Evolutionary conservation across 2,888 invertebrate genomes (phyloP).

Genomic region (Argyra leucocephala): DNA sequence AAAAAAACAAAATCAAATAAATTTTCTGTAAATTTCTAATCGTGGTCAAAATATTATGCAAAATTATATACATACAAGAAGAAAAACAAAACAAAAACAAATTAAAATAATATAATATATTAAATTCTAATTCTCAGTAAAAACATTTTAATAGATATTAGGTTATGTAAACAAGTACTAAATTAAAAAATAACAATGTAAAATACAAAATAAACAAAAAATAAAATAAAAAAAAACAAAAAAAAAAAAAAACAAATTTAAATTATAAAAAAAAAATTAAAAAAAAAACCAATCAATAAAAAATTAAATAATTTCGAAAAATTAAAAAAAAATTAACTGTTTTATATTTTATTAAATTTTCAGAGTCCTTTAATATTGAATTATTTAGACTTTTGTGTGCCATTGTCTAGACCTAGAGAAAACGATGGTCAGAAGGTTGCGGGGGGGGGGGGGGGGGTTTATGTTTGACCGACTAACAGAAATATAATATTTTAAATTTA

Average conservation of each 20-base stretch:
- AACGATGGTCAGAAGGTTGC: too few relatives aligned
- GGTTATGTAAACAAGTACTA: not conserved
- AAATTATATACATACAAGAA: not conserved
- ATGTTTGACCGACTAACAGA: too few relatives aligned
- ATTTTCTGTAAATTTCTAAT: too few relatives aligned
- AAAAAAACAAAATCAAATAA: too few relatives aligned
- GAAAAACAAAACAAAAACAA: not conserved
- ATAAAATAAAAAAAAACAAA: not conserved
- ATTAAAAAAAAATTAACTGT: not conserved
- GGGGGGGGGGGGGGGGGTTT: too few relatives aligned
- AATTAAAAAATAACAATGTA: too few relatives aligned
- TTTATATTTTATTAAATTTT: not conserved
- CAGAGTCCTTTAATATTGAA: too few relatives aligned
- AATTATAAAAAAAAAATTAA: not conserved
- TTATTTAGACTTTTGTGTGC: too few relatives aligned
- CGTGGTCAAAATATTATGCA: not conserved
- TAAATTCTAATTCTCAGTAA: not conserved
- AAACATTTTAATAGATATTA: not conserved
- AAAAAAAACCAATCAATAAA: not conserved
- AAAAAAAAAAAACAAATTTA: not conserved
- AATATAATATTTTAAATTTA: too few relatives aligned
- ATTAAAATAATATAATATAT: not conserved
- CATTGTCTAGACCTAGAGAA: too few relatives aligned
- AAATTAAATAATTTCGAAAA: not conserved
- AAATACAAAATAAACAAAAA: not conserved